phyloP scores from a whole-genome alignment of 2,888 invertebrate species.

The Epicampocera succincta region DNA sequence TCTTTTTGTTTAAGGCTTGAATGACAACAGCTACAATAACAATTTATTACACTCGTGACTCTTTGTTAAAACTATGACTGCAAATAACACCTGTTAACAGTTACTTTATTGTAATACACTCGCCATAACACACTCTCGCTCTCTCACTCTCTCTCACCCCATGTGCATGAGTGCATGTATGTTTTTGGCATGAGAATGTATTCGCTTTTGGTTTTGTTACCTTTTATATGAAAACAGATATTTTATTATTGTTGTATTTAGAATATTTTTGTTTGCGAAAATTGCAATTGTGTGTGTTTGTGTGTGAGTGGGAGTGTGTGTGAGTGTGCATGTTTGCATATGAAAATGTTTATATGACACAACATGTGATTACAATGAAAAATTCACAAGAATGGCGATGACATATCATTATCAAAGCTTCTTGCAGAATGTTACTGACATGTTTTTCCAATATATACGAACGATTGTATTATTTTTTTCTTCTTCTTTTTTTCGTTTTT shows the following conservation, averaged over 20 bases:
- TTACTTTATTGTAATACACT: constrained; percentile 4
- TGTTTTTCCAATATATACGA: background rate
- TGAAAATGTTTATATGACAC: background rate
- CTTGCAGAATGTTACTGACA: constrained; percentile 3
- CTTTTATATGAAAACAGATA: background rate
- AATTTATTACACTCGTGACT: constrained; percentile 15
- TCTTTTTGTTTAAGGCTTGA: background rate
- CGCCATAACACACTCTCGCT: background rate
- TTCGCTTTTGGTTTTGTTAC: background rate
- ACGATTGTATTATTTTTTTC: too few relatives aligned
- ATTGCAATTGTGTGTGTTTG: background rate
- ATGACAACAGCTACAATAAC: background rate
- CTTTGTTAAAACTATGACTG: background rate
- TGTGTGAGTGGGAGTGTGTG: background rate
- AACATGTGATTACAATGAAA: constrained; percentile 33
- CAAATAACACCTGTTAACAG: constrained; percentile 45
- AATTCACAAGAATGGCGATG: constrained; percentile 22
- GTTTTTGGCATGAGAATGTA: background rate
- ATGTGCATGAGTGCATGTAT: background rate
- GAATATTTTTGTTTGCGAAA: background rate
- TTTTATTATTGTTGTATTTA: background rate
- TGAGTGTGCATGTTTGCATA: background rate
- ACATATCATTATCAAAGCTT: constrained; percentile 44
- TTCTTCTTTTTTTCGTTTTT: too few relatives aligned
- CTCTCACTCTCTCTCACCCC: background rate